phyloP scores from a whole-genome alignment of 2,113 vertebrate genomes.

The Ariopsis seemanni region DNA sequence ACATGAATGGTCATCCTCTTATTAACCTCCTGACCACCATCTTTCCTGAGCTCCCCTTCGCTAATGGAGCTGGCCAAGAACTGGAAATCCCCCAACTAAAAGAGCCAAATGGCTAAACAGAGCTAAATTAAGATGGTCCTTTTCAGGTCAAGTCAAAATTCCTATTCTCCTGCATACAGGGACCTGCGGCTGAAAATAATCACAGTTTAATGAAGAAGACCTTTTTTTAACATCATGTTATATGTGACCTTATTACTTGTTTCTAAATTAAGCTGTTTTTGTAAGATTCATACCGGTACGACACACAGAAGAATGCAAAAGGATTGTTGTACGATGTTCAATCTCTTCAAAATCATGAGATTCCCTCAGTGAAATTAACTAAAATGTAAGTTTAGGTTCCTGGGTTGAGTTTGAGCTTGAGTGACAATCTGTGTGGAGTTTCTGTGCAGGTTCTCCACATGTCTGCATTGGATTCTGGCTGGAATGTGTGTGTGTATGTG shows the following conservation, averaged over 20 bases:
- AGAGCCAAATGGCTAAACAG: slow-evolving; percentile 28
- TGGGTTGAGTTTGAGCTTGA: not conserved
- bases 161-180: slow-evolving; percentile 18
- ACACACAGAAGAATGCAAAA: no score
- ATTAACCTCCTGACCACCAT: slow-evolving; percentile 49
- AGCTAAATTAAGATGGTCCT: slow-evolving; percentile 37
- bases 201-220: slow-evolving; percentile 13
- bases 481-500: no score
- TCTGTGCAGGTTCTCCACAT: not conserved
- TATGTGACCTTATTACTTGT: not conserved
- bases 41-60: slow-evolving; percentile 34
- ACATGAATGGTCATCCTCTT: slow-evolving; percentile 44
- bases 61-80: slow-evolving; percentile 34
- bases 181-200: slow-evolving; percentile 30
- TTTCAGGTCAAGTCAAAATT: slow-evolving; percentile 37
- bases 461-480: not conserved
- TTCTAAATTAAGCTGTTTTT: not conserved
- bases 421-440: not conserved
- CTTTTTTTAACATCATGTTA: not conserved
- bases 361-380: not conserved
- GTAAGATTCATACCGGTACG: not conserved
- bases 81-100: slow-evolving; percentile 44
- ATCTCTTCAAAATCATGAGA: not conserved
- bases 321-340: not conserved
- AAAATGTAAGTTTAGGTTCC: not conserved